phyloP scores from a whole-genome alignment of 2,113 vertebrate genomes.

The Dissostichus mawsoni region DNA sequence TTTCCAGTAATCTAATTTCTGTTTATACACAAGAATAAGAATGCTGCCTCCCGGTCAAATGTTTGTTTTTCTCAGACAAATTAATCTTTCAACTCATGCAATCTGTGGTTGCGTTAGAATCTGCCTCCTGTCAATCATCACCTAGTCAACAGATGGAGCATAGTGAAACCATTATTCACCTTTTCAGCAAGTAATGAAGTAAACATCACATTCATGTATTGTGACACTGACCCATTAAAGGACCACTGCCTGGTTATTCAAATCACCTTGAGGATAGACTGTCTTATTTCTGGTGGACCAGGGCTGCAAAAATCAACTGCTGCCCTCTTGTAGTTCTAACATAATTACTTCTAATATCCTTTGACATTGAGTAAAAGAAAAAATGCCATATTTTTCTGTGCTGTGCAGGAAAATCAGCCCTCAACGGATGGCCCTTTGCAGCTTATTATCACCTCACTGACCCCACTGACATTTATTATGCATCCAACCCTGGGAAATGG shows the following conservation, averaged over 20 bases:
- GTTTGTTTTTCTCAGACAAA: neutral
- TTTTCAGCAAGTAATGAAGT: neutral
- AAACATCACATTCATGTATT: slow-evolving; percentile 12
- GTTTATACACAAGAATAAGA: neutral
- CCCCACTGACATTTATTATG: slow-evolving; percentile 23
- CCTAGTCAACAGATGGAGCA: neutral
- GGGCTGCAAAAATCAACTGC: too few relatives aligned
- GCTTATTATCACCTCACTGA: slow-evolving; percentile 14
- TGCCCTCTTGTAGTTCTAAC: too few relatives aligned
- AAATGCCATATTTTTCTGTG: too few relatives aligned
- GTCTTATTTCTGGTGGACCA: neutral
- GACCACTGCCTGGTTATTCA: neutral
- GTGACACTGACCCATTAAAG: neutral
- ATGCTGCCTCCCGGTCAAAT: slow-evolving; percentile 6
- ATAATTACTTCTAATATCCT: too few relatives aligned
- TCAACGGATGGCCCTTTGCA: slow-evolving; percentile 19
- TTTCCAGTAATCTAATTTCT: neutral
- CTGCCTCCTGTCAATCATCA: slow-evolving; percentile 2
- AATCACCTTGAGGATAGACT: neutral
- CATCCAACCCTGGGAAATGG: slow-evolving; percentile 8
- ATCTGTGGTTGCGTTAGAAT: neutral
- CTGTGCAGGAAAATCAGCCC: neutral
- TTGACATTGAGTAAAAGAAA: neutral
- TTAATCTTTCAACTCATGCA: neutral
- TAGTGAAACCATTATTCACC: slow-evolving; percentile 9